Conservation (phyloP, 2,888 invertebrate genomes). For the Eretmocerus hayati region DNA sequence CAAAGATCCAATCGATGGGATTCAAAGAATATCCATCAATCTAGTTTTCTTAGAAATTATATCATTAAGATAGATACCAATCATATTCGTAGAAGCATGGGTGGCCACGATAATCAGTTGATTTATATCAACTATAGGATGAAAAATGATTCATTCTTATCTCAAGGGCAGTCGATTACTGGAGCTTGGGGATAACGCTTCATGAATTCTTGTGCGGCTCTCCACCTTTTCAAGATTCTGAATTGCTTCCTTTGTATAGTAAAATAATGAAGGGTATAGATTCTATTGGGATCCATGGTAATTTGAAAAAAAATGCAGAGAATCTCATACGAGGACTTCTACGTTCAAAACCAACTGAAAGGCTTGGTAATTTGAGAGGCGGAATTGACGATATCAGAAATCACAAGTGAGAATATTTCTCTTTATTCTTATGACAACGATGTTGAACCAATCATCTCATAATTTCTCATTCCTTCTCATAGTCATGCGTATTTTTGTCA, state of each 20-base stretch:
- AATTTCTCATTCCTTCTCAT: background rate
- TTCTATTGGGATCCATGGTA: constrained; percentile 66
- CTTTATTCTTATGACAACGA: background rate
- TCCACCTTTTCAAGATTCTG: constrained; percentile 80
- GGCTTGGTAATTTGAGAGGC: constrained; percentile 79
- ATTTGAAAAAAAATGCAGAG: constrained; percentile 69
- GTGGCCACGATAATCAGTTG: too few species aligned
- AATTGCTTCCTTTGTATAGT: constrained; percentile 86
- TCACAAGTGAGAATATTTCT: constrained; percentile 61
- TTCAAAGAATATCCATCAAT: too few species aligned
- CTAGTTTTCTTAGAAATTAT: too few species aligned
- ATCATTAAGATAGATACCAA: too few species aligned
- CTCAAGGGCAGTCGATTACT: constrained; percentile 75
- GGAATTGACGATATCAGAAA: constrained; percentile 77
- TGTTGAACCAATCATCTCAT: too few species aligned
- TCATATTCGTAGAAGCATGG: too few species aligned
- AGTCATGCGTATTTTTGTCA: background rate
- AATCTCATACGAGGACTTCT: constrained; percentile 76
- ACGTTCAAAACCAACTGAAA: constrained; percentile 72
- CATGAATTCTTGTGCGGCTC: constrained; percentile 78
- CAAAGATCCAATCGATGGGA: too few species aligned
- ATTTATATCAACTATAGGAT: too few species aligned
- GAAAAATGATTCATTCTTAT: constrained; percentile 22
- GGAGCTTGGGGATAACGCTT: constrained; percentile 83
- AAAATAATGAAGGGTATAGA: constrained; percentile 85